Conservation (phyloP, 1,140 invertebrate species). For the Atta colombica region DNA sequence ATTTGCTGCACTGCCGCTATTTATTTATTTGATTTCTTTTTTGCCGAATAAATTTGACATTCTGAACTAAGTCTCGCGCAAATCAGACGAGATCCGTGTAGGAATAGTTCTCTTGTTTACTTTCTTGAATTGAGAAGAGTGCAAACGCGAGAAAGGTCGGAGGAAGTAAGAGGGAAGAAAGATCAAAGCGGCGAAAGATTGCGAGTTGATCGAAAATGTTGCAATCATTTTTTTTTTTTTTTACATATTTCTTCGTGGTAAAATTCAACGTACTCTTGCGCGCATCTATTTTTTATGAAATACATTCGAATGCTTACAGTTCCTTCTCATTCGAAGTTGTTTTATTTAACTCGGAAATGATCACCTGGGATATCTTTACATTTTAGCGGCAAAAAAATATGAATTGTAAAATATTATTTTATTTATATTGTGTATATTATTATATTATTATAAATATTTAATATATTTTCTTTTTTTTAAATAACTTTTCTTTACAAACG, state of each 20-base stretch:
- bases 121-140: neutral
- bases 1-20: slow-evolving; percentile 20
- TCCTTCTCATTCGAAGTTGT: neutral
- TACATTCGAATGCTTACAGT: neutral
- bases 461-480: too few species aligned
- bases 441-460: too few species aligned
- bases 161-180: neutral
- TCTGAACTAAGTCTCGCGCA: neutral
- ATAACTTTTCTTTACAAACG: too few species aligned
- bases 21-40: slow-evolving; percentile 17
- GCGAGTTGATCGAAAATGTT: slow-evolving; percentile 6
- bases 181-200: slow-evolving; percentile 11
- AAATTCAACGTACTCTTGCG: neutral
- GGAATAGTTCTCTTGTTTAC: neutral
- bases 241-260: neutral
- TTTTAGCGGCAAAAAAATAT: too few species aligned
- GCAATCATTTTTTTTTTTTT: neutral
- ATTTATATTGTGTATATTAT: too few species aligned
- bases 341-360: too few species aligned
- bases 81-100: slow-evolving; percentile 14
- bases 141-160: neutral
- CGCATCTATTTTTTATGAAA: neutral
- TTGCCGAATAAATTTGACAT: slow-evolving; percentile 3
- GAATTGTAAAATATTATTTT: too few species aligned
- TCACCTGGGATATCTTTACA: too few species aligned